phyloP scores from a whole-genome alignment of 2,888 invertebrate species.

The Tholera decimalis region DNA sequence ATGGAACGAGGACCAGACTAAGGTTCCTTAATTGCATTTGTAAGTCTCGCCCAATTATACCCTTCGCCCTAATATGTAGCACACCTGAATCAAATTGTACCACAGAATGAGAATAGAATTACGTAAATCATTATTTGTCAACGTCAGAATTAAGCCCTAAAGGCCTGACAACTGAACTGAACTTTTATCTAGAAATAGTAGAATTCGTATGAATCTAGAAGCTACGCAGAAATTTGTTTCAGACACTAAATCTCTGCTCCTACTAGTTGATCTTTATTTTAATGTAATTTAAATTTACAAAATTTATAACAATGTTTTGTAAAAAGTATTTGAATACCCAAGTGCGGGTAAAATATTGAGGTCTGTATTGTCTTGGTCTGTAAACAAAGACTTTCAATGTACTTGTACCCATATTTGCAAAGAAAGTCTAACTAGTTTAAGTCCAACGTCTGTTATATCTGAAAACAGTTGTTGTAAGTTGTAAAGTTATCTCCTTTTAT shows the following conservation, averaged over 20 bases:
- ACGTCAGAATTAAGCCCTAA: neutral
- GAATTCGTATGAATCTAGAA: too few relatives aligned
- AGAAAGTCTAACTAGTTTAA: too few relatives aligned
- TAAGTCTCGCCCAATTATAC: conserved; percentile 34
- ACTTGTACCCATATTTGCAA: too few relatives aligned
- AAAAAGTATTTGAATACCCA: too few relatives aligned
- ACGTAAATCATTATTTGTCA: conserved; percentile 16
- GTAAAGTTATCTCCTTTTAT: conserved; percentile 13
- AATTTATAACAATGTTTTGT: too few relatives aligned
- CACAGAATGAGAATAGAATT: conserved; percentile 16
- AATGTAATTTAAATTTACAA: too few relatives aligned
- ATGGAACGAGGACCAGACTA: conserved; percentile 17
- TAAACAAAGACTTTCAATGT: too few relatives aligned
- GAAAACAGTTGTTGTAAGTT: conserved; percentile 22
- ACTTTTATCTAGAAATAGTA: neutral
- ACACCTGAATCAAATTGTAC: conserved; percentile 32
- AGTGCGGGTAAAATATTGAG: too few relatives aligned
- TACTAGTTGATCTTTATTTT: too few relatives aligned
- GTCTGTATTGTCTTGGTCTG: too few relatives aligned
- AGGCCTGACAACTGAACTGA: neutral
- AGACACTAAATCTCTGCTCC: too few relatives aligned
- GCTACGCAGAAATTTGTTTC: neutral
- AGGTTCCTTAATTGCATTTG: conserved; percentile 36
- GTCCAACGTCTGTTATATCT: conserved; percentile 15
- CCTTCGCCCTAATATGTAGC: conserved; percentile 3